Percentiles rank a stretch among this genome's conserved stretches.
phyloP scores from a whole-genome alignment of 2,888 invertebrate genomes.

The Arenicola marina region DNA sequence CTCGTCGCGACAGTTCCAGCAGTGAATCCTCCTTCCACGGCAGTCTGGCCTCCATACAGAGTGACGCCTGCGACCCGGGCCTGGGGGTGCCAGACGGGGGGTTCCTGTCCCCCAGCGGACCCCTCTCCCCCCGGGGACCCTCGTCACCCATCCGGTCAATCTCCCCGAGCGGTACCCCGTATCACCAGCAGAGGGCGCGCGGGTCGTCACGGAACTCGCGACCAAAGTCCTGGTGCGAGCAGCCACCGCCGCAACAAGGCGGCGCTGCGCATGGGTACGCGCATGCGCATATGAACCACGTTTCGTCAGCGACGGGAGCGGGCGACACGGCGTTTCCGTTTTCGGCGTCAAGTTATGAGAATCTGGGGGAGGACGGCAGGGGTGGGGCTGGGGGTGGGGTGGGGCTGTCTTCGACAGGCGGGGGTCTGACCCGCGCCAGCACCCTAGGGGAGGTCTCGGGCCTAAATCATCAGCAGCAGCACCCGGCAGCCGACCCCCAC shows the following conservation, averaged over 20 bases:
- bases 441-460: too few species aligned
- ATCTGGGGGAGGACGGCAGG: not conserved
- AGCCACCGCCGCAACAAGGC: not conserved
- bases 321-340: not conserved
- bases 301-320: too few species aligned
- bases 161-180: too few species aligned
- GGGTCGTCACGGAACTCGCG: not conserved
- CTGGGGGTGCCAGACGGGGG: too few species aligned
- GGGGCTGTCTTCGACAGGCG: too few species aligned
- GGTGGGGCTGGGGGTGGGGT: too few species aligned
- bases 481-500: not conserved
- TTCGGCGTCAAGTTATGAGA: not conserved
- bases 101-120: not conserved
- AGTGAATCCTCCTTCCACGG: slow-evolving; percentile 3
- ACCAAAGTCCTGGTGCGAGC: not conserved
- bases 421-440: too few species aligned
- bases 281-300: too few species aligned
- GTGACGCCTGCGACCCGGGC: not conserved
- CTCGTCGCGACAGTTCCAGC: not conserved
- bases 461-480: too few species aligned
- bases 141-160: not conserved
- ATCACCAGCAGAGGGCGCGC: not conserved
- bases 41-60: not conserved
- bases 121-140: not conserved
- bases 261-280: too few species aligned